Evolutionary conservation across 2,797 vertebrate genomes (phyloP).

Genomic region (Cottoperca gobio): DNA sequence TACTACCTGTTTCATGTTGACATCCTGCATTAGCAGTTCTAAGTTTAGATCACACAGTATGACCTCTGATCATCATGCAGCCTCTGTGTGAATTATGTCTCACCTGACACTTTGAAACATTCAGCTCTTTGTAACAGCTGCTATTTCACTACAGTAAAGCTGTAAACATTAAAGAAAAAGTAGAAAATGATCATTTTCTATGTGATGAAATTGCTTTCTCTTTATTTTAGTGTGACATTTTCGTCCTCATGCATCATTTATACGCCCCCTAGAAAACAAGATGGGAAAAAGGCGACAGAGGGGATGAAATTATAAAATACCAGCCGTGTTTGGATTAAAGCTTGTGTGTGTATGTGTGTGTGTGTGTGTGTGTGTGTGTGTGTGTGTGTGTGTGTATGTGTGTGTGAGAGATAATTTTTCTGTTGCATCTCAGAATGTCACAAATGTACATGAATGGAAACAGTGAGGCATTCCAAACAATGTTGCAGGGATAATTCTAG

Average conservation of each 20-base stretch:
- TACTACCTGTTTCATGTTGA: not conserved
- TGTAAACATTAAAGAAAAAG: constrained; percentile 40
- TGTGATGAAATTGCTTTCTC: constrained; percentile 86
- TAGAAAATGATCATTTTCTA: constrained; percentile 71
- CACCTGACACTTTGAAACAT: constrained; percentile 29
- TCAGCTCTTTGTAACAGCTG: constrained; percentile 46
- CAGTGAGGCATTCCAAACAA: constrained; percentile 72
- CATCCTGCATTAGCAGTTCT: constrained; percentile 8
- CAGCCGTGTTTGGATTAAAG: constrained; percentile 84
- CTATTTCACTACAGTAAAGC: constrained; percentile 56
- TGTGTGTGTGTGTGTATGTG: constrained; percentile 11
- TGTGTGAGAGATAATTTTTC: not conserved
- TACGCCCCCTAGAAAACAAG: constrained; percentile 86
- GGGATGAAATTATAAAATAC: constrained; percentile 83
- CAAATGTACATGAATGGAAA: constrained; percentile 58
- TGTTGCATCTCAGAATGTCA: constrained; percentile 40
- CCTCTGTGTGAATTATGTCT: constrained; percentile 33
- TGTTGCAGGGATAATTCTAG: constrained; percentile 92
- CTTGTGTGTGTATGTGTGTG: constrained; percentile 49
- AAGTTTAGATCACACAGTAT: not conserved
- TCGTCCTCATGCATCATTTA: constrained; percentile 92
- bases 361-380: constrained; percentile 9
- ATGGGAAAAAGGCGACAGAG: constrained; percentile 85
- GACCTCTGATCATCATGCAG: constrained; percentile 26
- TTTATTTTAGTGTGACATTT: constrained; percentile 91